A percentile compares a stretch with the other conserved stretches of the same genome.
Conservation (phyloP, 2,888 invertebrate species). For the Eupithecia pulchellata region DNA sequence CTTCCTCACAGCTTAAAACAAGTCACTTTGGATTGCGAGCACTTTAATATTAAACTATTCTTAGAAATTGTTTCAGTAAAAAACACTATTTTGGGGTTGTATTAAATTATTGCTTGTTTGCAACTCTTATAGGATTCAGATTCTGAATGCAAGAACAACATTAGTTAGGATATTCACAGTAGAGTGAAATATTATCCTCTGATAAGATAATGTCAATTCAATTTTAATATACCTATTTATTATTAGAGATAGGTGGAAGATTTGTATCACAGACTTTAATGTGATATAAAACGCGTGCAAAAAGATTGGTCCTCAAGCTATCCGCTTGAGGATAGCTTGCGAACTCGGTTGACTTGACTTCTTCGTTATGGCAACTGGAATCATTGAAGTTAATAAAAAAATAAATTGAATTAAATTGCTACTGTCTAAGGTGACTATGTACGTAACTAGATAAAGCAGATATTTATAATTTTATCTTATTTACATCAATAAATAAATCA, state of each 20-base stretch:
- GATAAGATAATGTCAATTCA: conserved; percentile 4
- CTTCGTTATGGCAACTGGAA: too few relatives aligned
- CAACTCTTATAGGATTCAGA: neutral
- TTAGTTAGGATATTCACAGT: neutral
- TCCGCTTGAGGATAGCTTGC: too few relatives aligned
- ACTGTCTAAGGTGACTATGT: too few relatives aligned
- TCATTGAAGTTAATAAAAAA: too few relatives aligned
- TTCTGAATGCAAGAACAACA: neutral
- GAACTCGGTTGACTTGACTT: too few relatives aligned
- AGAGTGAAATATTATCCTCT: neutral
- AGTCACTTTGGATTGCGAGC: neutral
- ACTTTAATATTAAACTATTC: neutral
- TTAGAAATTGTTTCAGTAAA: neutral
- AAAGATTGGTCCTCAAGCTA: neutral
- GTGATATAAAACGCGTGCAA: neutral
- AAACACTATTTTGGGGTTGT: neutral
- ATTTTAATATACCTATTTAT: neutral
- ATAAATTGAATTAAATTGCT: too few relatives aligned
- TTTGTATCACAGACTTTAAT: neutral
- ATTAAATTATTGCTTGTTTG: neutral
- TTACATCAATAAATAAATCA: too few relatives aligned
- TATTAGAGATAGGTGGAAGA: neutral
- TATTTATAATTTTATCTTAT: too few relatives aligned
- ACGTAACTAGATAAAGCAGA: too few relatives aligned
- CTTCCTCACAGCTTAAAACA: neutral